Evolutionary conservation across 2,113 vertebrate species (phyloP), one percentile per base, ranked within the genome.

Genomic region (Helogale parvula): DNA sequence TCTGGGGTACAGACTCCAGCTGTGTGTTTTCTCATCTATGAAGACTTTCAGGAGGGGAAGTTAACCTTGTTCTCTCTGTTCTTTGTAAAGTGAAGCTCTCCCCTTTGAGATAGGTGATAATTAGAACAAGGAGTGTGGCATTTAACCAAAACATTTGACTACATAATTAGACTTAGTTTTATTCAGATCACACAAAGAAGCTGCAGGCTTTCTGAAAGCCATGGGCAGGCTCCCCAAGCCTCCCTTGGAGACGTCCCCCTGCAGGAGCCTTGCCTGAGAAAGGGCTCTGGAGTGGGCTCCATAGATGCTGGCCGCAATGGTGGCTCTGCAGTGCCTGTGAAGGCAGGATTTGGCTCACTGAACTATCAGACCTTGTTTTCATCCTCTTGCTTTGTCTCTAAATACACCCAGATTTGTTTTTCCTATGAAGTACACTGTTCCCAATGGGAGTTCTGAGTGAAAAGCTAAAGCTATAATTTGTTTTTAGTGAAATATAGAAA

Each of bases 21-120:
- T 98, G 96, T 95, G 94, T 97, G 87, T 97, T 98, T 97, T 96
- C 96, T 98, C 97, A 66, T 90, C 90, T 94, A 60, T 65, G 65
- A 81, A 96, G 66, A 92, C 76, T 57, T 97, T 96, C 87, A 76
- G 95, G 90, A 97, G 87, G 74, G 50, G n/a, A 96, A 81, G 90
- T 92, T 97, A 95, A 97, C 83, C 92, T 92, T 90, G 83, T 97
- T 96, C 95, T 96, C 65, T 50, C 50, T 47, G 65, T 29, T 90
- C 82, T 96, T 95, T 95, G 83, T 92, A 85, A 93, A 95, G 33
- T 41, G 92, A 96, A 92, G 87, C 31, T 76, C 90, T 93, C 31
- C 35, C 89, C 80, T 97, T 96, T 95, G 90, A 89, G 95, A 93
- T 25, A 94, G 94, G 87, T 97, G 87, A 97, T 96, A 98, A 98